phyloP scores from a whole-genome alignment of 2,797 vertebrate genomes.

The Coranthus polyacanthus region DNA sequence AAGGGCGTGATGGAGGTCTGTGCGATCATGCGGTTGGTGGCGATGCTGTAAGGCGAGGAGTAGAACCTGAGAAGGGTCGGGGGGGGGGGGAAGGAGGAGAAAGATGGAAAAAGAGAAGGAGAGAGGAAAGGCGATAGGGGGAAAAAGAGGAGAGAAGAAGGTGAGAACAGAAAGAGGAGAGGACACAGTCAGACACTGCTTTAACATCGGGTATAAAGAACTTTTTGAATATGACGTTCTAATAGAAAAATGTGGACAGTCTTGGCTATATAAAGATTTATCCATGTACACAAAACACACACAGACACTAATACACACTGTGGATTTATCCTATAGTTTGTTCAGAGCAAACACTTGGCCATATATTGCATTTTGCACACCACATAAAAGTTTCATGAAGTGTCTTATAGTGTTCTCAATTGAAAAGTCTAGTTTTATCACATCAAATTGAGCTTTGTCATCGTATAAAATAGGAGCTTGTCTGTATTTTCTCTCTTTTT shows the following conservation, averaged over 20 bases:
- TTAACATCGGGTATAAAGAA: neutral
- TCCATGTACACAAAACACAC: neutral
- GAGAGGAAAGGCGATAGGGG: neutral
- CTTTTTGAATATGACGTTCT: neutral
- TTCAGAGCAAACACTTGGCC: conserved; percentile 33
- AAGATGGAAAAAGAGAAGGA: neutral
- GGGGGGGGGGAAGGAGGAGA: neutral
- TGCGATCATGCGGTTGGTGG: conserved; percentile 99
- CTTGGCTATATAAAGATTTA: neutral
- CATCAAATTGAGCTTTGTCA: conserved; percentile 62
- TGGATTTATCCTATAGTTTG: conserved; percentile 28
- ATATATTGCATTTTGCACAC: conserved; percentile 45
- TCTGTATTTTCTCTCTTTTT: conserved; percentile 6
- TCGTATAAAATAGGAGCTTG: conserved; percentile 42
- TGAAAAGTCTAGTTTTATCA: conserved; percentile 67
- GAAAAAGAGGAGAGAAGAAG: neutral
- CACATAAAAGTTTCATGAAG: conserved; percentile 66
- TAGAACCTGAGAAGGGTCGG: conserved; percentile 90
- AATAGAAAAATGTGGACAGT: neutral
- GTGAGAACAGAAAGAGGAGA: conserved; percentile 10
- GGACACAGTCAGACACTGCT: neutral
- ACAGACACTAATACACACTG: conserved; percentile 24
- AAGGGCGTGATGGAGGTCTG: conserved; percentile 98
- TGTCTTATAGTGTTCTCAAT: conserved; percentile 50
- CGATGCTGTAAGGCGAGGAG: conserved; percentile 98